phyloP scores from a whole-genome alignment of 2,888 invertebrate species.

The Scaeva pyrastri region DNA sequence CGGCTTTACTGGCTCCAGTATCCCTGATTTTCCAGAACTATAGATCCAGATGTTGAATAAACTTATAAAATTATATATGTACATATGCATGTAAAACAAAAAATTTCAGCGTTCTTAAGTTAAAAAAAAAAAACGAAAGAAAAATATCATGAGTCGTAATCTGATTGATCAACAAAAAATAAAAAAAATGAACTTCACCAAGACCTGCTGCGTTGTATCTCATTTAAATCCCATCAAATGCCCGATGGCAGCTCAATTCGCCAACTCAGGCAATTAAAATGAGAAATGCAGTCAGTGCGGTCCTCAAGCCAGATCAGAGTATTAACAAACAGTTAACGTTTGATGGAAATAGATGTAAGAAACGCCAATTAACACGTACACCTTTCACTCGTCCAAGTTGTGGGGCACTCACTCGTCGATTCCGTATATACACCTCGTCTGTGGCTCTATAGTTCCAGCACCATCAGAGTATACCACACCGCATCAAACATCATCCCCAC shows the following conservation, averaged over 20 bases:
- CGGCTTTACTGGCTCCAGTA: no score
- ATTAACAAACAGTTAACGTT: slow-evolving; percentile 65
- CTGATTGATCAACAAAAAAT: no score
- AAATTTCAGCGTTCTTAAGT: no score
- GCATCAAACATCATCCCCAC: no score
- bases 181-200: no score
- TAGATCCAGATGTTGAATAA: no score
- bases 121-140: no score
- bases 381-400: slow-evolving; percentile 61
- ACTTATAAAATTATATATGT: no score
- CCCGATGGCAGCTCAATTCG: slow-evolving; percentile 53
- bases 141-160: no score
- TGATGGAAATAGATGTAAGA: slow-evolving; percentile 69
- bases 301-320: slow-evolving; percentile 57
- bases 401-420: slow-evolving; percentile 43
- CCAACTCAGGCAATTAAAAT: slow-evolving; percentile 69
- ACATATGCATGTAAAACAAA: no score
- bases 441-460: not conserved
- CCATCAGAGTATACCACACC: not conserved
- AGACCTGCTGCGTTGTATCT: not conserved
- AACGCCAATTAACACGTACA: slow-evolving; percentile 73
- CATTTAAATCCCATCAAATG: slow-evolving; percentile 44
- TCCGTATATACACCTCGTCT: no score
- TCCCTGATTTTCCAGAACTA: no score
- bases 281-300: slow-evolving; percentile 65